Evolutionary conservation across 1,140 invertebrate species (phyloP), one percentile per base, ranked within the genome.

Genomic region (Druon quercuslanigerum): DNA sequence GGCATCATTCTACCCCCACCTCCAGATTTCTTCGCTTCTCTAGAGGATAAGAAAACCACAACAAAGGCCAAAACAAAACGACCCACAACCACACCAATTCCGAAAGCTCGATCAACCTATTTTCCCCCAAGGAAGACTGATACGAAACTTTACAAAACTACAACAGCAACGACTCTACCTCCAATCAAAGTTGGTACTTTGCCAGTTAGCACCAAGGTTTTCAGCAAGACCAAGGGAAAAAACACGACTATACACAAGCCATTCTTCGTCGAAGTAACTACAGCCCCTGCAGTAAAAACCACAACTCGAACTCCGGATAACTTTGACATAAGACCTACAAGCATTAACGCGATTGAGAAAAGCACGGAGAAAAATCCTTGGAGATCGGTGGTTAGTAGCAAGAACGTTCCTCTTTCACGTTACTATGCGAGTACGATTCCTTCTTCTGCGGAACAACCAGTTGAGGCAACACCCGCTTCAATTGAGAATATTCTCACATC

Each of bases 1-100:
- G 96, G 96, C 20, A 96, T 97, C 66, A 95, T 97, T 16, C 89
- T 97, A 50, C 96, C 96, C 5, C 96, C 96, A 1, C 96, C 96
- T 0, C 96, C 96, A 0, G 94, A 97, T 86, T 97, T 97, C 88
- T 97, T 97, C 84, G 94, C 94, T 0, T 92, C 93, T 5, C 88
- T 95, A 14, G 94, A 95, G 1, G 87, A 89, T 0, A 84, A 86
- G 51, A 87, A 90, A 50, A 77, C 86, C 0, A 86, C 83, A 57
- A 82, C 72, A 87, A 57, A 85, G 87, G 54, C 70, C 87, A 13
- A 91, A 91, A 81, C 78, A 87, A 19, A 19, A n/a, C 14, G 60
- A 50, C 84, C 88, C 0, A 87, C 79, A 72, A 92, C 92, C 3
- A 91, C 88, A 72, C 87, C 92, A 3, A 57, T 86, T 7, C 80